phyloP scores from a whole-genome alignment of 2,113 vertebrate genomes.

The Sisor rabdophorus region DNA sequence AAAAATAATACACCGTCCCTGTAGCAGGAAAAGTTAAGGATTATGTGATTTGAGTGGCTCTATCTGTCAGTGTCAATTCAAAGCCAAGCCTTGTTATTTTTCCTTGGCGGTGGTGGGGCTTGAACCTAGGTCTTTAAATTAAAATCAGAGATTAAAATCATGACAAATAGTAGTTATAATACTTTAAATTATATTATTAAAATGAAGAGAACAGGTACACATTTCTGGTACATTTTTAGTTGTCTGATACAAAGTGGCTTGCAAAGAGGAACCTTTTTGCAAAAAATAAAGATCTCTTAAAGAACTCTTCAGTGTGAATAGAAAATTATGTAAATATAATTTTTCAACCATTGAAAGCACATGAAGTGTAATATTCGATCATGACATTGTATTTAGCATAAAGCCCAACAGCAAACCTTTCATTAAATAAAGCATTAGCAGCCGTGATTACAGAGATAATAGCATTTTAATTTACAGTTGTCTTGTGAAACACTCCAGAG shows the following conservation, averaged over 20 bases:
- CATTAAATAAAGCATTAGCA: conserved; percentile 26
- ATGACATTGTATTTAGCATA: conserved; percentile 22
- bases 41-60: no score
- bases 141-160: no score
- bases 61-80: no score
- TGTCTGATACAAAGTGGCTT: neutral
- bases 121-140: no score
- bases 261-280: neutral
- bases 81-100: no score
- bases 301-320: conserved; percentile 1
- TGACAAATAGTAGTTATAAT: no score
- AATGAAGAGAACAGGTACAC: no score
- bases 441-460: conserved; percentile 10
- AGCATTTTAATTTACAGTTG: conserved; percentile 35
- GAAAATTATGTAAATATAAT: conserved; percentile 25
- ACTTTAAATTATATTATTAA: no score
- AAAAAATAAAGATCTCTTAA: neutral
- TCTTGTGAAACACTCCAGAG: conserved; percentile 25
- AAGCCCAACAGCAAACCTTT: conserved; percentile 26
- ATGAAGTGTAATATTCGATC: conserved; percentile 21
- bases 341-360: neutral
- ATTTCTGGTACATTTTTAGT: neutral
- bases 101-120: no score
- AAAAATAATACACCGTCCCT: no score
- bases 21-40: no score